Conservation (phyloP, 2,113 vertebrate genomes). For the Halichoeres trimaculatus region DNA sequence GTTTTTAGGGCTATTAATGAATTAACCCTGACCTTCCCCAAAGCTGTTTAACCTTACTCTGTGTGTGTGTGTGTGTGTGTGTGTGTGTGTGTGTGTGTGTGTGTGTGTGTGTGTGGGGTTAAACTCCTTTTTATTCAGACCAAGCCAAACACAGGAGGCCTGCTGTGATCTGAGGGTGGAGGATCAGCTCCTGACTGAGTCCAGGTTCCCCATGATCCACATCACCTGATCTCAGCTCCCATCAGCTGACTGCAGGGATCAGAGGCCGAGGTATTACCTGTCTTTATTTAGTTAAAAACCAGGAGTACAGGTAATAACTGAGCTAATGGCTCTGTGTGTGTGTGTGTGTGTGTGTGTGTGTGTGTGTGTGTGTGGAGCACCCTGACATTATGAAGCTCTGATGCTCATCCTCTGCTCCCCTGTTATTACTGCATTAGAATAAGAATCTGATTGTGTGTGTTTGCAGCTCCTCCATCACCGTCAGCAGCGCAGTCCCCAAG, state of each 20-base stretch:
- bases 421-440: slow-evolving; percentile 52
- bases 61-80: not conserved
- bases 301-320: no score
- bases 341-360: not conserved
- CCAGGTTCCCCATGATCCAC: no score
- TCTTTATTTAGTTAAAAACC: no score
- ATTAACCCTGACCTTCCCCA: slow-evolving; percentile 75
- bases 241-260: no score
- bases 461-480: slow-evolving; percentile 30
- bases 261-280: no score
- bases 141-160: no score
- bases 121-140: no score
- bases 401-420: slow-evolving; percentile 27
- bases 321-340: not conserved
- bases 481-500: not conserved
- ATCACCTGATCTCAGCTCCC: no score
- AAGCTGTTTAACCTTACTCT: slow-evolving; percentile 50
- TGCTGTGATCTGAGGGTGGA: no score
- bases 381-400: slow-evolving; percentile 27
- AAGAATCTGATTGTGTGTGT: slow-evolving; percentile 40
- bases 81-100: no score
- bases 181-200: no score
- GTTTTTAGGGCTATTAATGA: slow-evolving; percentile 67
- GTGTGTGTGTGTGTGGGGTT: no score
- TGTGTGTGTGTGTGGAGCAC: slow-evolving; percentile 8